A percentile compares a stretch with the other conserved stretches of the same genome.
Conservation (phyloP, 2,888 invertebrate genomes). For the Oxyteleia sp. region DNA sequence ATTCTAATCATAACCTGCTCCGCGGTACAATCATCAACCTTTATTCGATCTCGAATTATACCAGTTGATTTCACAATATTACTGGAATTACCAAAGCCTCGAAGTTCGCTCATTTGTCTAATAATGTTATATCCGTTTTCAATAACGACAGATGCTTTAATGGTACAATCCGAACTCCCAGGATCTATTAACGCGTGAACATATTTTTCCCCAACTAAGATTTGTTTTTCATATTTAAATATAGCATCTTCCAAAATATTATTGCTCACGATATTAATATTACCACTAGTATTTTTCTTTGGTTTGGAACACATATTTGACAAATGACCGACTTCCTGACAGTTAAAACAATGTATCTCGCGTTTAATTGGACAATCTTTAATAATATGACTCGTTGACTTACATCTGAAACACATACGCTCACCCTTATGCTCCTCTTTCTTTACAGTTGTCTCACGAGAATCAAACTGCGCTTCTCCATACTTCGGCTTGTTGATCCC, state of each 20-base stretch:
- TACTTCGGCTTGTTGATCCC: too few relatives aligned
- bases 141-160: conserved; percentile 57
- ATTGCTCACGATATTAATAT: not conserved
- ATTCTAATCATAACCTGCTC: conserved; percentile 48
- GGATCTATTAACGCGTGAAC: conserved; percentile 56
- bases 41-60: conserved; percentile 34
- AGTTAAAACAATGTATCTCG: conserved; percentile 17
- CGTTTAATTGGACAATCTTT: conserved; percentile 31
- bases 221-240: conserved; percentile 17
- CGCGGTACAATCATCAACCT: conserved; percentile 61
- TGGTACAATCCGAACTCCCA: conserved; percentile 75
- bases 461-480: too few relatives aligned
- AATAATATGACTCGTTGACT: not conserved
- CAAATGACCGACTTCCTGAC: conserved; percentile 18
- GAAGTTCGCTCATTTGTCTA: conserved; percentile 28
- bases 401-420: conserved; percentile 19
- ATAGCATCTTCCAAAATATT: not conserved
- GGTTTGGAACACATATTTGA: not conserved
- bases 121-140: conserved; percentile 26
- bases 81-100: conserved; percentile 60
- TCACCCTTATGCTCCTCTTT: not conserved
- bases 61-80: conserved; percentile 46
- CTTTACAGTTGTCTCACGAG: not conserved
- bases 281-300: not conserved
- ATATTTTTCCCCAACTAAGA: conserved; percentile 19